Conservation (phyloP, 2,797 vertebrate genomes). For the Sebastiscus albofasciatus region DNA sequence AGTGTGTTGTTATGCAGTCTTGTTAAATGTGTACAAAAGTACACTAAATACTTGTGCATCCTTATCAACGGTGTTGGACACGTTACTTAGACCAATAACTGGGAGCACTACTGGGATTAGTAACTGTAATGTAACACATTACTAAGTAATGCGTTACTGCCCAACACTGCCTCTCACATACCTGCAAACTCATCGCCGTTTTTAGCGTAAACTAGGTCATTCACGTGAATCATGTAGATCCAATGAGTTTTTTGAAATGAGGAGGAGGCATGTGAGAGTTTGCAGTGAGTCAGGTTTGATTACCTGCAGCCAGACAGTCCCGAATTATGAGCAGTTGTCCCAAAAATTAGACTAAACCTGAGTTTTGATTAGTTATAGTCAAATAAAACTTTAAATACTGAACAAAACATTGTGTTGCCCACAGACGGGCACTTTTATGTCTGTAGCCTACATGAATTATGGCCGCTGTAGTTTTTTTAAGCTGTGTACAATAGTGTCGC, state of each 20-base stretch:
- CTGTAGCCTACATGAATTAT: too few relatives aligned
- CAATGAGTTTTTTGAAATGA: too few relatives aligned
- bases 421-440: too few relatives aligned
- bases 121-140: neutral
- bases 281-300: neutral
- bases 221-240: too few relatives aligned
- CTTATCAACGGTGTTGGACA: neutral
- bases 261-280: neutral
- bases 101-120: neutral
- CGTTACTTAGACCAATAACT: neutral
- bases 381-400: too few relatives aligned
- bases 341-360: too few relatives aligned
- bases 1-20: too few relatives aligned
- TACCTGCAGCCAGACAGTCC: neutral
- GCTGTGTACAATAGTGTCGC: neutral
- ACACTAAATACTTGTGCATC: neutral
- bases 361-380: too few relatives aligned
- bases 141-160: neutral
- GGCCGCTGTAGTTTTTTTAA: neutral
- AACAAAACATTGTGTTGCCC: too few relatives aligned
- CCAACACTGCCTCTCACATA: neutral
- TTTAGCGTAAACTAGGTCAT: too few relatives aligned
- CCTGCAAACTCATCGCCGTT: too few relatives aligned
- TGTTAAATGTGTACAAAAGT: neutral
- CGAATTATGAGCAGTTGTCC: neutral